Percentiles rank a stretch among this genome's conserved stretches.
phyloP scores from a whole-genome alignment of 2,888 invertebrate species.

The Agonum fuliginosum region DNA sequence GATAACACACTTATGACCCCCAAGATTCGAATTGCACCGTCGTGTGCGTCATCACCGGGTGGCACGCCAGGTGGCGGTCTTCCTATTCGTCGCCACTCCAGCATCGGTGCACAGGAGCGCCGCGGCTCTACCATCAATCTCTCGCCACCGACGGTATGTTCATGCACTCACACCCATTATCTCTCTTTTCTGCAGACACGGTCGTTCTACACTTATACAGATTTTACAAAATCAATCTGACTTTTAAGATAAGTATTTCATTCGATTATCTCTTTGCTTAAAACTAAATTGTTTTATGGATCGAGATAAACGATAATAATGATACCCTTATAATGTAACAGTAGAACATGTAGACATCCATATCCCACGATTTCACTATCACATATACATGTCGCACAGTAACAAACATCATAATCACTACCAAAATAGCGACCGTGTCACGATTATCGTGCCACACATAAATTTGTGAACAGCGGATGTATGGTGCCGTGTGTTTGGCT shows the following conservation, averaged over 20 bases:
- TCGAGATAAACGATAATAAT: constrained; percentile 8
- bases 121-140: constrained; percentile 89
- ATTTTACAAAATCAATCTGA: not conserved
- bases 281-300: not conserved
- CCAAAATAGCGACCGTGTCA: not conserved
- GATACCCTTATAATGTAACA: not conserved
- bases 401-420: not conserved
- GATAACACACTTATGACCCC: constrained; percentile 95
- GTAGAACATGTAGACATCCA: constrained; percentile 42
- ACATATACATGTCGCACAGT: not conserved
- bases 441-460: constrained; percentile 7
- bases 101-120: constrained; percentile 92
- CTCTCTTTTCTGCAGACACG: not conserved
- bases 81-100: constrained; percentile 91
- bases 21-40: constrained; percentile 91
- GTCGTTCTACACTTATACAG: not conserved
- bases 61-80: constrained; percentile 83
- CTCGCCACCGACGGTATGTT: constrained; percentile 90
- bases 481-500: constrained; percentile 65
- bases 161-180: not conserved
- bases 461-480: constrained; percentile 51
- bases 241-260: constrained; percentile 16
- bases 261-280: not conserved
- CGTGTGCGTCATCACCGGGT: constrained; percentile 89
- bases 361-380: not conserved